phyloP scores from a whole-genome alignment of 2,797 vertebrate species.

The Dipus sagitta region DNA sequence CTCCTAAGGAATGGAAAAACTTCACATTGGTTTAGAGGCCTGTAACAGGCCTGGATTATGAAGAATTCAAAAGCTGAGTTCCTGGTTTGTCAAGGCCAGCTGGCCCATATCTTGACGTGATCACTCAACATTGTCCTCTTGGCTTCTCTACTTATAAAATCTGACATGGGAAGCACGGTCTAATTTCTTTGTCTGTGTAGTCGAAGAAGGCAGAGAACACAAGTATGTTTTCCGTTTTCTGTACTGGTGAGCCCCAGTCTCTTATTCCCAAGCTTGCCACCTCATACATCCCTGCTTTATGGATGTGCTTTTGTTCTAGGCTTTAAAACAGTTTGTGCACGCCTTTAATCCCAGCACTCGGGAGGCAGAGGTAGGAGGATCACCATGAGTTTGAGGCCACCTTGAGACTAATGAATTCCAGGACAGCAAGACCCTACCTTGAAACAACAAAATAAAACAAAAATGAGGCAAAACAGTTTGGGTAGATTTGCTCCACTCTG shows the following conservation, averaged over 20 bases:
- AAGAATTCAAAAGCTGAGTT: neutral
- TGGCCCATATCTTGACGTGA: neutral
- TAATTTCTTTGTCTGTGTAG: neutral
- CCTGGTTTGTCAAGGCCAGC: too few relatives aligned
- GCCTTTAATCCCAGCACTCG: too few relatives aligned
- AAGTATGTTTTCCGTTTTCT: neutral
- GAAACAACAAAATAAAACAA: too few relatives aligned
- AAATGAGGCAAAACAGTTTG: neutral
- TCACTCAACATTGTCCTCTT: neutral
- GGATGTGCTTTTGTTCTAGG: neutral
- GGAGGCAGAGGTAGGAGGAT: too few relatives aligned
- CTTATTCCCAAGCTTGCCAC: neutral
- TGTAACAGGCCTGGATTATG: neutral
- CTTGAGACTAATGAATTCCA: too few relatives aligned
- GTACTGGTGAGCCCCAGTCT: neutral
- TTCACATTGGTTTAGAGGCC: neutral
- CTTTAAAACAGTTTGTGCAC: neutral
- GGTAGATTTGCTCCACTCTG: neutral
- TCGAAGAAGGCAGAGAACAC: neutral
- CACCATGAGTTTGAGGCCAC: too few relatives aligned
- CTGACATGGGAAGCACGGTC: neutral
- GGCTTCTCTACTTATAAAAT: neutral
- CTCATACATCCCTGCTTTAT: neutral
- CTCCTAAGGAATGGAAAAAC: neutral
- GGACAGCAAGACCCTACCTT: too few relatives aligned